A percentile compares a stretch with the other conserved stretches of the same genome.
Evolutionary conservation across 2,113 vertebrate species (phyloP).

Genomic region (Anguilla rostrata): DNA sequence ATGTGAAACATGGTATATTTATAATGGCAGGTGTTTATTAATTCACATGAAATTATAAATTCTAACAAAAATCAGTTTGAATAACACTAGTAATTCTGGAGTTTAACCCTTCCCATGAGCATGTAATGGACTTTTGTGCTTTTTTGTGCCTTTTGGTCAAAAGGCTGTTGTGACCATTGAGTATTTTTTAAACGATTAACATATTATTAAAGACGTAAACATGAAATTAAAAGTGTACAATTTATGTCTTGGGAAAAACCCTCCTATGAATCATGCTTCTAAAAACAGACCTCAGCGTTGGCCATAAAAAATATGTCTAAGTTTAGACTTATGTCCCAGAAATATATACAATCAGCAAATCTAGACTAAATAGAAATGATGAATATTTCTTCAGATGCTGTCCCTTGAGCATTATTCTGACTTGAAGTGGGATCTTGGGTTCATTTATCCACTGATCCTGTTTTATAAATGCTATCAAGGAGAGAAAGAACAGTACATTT

Average conservation of each 20-base stretch:
- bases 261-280: neutral
- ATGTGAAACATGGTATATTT: neutral
- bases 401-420: slow-evolving; percentile 2
- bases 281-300: neutral
- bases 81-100: too few species aligned
- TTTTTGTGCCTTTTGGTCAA: neutral
- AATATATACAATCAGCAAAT: slow-evolving; percentile 1
- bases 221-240: neutral
- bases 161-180: neutral
- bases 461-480: slow-evolving; percentile 33
- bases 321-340: slow-evolving; percentile 10
- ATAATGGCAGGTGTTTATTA: neutral
- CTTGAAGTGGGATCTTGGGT: slow-evolving; percentile 11
- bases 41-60: neutral
- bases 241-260: neutral
- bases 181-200: neutral
- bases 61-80: too few species aligned
- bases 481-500: slow-evolving; percentile 28
- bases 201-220: neutral
- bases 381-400: neutral
- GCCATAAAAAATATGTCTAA: neutral
- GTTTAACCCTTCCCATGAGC: neutral
- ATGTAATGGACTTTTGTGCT: neutral
- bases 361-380: slow-evolving; percentile 19
- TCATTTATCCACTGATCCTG: slow-evolving; percentile 10